Evolutionary conservation across 2,113 vertebrate genomes (phyloP).

Genomic region (Gallinago jamesoni): DNA sequence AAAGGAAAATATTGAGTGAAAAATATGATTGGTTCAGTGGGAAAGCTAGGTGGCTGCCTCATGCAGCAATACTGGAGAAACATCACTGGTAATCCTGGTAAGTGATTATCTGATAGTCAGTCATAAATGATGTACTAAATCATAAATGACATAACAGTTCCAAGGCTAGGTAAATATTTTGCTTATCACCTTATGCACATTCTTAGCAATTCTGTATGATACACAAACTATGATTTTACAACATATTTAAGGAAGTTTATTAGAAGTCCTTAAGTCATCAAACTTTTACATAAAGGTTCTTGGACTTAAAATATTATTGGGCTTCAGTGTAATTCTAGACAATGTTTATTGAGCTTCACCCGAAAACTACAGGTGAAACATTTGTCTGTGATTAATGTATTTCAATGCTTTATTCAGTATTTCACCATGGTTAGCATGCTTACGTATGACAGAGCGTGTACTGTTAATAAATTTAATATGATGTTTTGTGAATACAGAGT

Average conservation of each 20-base stretch:
- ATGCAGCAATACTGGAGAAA: neutral
- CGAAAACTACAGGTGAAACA: neutral
- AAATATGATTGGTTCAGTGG: neutral
- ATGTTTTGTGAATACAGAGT: neutral
- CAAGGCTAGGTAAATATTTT: neutral
- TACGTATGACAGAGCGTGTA: neutral
- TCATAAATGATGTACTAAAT: neutral
- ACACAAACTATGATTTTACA: neutral
- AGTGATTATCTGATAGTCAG: neutral
- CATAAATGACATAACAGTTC: neutral
- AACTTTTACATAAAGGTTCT: neutral
- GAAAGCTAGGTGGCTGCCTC: neutral
- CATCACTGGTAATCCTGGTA: neutral
- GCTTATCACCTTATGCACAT: neutral
- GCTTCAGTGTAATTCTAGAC: neutral
- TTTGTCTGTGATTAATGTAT: neutral
- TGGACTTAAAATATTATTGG: neutral
- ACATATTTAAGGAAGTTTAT: neutral
- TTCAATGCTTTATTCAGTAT: neutral
- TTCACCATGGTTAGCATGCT: neutral
- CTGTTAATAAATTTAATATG: neutral
- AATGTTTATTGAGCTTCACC: neutral
- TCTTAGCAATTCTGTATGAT: neutral
- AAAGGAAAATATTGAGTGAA: neutral
- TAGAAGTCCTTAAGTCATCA: neutral